Evolutionary conservation across 2,888 invertebrate species (phyloP).

Genomic region (Melangyna quadrimaculata): DNA sequence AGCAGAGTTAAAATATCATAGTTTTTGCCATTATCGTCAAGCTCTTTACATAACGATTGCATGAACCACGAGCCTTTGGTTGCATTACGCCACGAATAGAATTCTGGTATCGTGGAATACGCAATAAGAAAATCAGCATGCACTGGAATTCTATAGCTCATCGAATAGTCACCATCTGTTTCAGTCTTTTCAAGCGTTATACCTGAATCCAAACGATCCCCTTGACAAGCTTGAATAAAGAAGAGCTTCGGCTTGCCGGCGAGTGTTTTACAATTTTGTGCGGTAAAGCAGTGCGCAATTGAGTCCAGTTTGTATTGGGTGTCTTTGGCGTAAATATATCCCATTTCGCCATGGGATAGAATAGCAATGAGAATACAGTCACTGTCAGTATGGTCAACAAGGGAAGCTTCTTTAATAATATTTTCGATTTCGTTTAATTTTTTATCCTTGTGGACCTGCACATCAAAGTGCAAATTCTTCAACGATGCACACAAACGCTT

Average conservation of each 20-base stretch:
- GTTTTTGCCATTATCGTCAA: slow-evolving; percentile 87
- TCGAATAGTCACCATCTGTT: slow-evolving; percentile 87
- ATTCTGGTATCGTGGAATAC: slow-evolving; percentile 96
- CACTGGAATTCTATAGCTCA: slow-evolving; percentile 91
- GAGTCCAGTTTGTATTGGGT: slow-evolving; percentile 91
- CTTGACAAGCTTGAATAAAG: slow-evolving; percentile 95
- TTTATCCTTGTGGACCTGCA: slow-evolving; percentile 87
- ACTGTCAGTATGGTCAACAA: slow-evolving; percentile 88
- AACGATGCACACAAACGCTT: slow-evolving; percentile 86
- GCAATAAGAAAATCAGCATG: slow-evolving; percentile 97
- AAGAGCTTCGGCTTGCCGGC: slow-evolving; percentile 91
- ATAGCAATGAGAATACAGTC: slow-evolving; percentile 93
- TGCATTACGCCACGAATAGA: slow-evolving; percentile 97
- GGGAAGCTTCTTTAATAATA: slow-evolving; percentile 80
- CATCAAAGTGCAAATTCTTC: slow-evolving; percentile 87
- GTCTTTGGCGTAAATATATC: slow-evolving; percentile 93
- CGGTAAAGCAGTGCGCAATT: slow-evolving; percentile 90
- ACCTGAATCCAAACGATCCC: slow-evolving; percentile 92
- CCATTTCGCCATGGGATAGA: slow-evolving; percentile 94
- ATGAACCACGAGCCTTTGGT: slow-evolving; percentile 98
- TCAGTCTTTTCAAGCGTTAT: slow-evolving; percentile 84
- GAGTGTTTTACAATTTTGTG: slow-evolving; percentile 90
- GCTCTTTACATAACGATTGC: slow-evolving; percentile 92
- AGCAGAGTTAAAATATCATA: slow-evolving; percentile 92
- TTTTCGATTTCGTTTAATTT: slow-evolving; percentile 84